phyloP scores from a whole-genome alignment of 2,113 vertebrate genomes.

The Catharus minimus region DNA sequence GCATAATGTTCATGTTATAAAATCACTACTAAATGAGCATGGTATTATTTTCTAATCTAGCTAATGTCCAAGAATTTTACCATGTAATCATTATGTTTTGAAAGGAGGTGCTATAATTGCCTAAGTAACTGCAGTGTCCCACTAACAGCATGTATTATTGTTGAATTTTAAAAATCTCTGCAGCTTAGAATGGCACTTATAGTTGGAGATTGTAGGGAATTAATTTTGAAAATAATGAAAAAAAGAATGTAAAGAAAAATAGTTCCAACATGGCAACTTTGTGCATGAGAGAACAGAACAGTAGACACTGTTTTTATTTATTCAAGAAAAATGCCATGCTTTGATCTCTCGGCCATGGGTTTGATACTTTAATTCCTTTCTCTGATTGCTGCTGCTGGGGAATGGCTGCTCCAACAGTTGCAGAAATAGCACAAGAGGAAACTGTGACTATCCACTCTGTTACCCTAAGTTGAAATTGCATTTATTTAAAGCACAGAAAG shows the following conservation, averaged over 20 bases:
- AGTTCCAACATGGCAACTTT: not conserved
- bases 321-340: not conserved
- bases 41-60: not conserved
- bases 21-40: not conserved
- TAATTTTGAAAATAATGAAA: not conserved
- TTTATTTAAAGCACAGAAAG: not conserved
- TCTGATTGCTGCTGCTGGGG: not conserved
- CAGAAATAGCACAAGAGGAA: not conserved
- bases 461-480: not conserved
- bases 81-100: not conserved
- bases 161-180: not conserved
- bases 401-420: not conserved
- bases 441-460: not conserved
- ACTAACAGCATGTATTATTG: not conserved
- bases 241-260: not conserved
- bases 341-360: not conserved
- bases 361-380: not conserved
- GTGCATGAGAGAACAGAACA: not conserved
- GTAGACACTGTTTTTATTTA: not conserved
- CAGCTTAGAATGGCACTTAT: not conserved
- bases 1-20: not conserved
- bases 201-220: not conserved
- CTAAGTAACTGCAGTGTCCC: not conserved
- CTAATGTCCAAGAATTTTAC: not conserved
- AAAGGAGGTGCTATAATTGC: conserved; percentile 4